Evolutionary conservation across 2,888 invertebrate species (phyloP), one percentile per base, ranked within the genome.

Genomic region (Aphodius sticticus): DNA sequence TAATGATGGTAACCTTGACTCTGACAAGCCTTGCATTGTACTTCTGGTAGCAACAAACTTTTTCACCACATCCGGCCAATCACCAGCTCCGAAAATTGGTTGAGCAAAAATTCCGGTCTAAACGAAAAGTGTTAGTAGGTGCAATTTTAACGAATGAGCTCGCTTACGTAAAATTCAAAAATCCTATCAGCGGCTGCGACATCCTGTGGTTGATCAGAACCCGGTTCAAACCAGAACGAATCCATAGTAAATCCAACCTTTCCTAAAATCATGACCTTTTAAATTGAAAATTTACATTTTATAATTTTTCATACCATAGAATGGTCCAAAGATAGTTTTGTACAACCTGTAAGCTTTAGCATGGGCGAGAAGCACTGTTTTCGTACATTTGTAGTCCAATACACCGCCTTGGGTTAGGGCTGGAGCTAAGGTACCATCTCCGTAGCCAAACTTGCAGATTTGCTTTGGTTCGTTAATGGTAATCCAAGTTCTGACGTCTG

Each of bases 61-160:
- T 77, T 92, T 91, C 93, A 94, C 93, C 0, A 92, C 84, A 53
- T 89, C 86, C 0, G 94, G 94, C 86, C 93, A 94, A 86, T 93
- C 92, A 2, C 94, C 94, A 0, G 86, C 84, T 0, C 92, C 91
- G 86, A 92, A 92, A 70, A 94, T 92, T 2, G 94, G 93, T 86
- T 94, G 90, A 0, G 92, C 91, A 84, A 92, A 93, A 93, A 93
- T 93, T 35, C 93, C 93, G 9, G 76, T 26, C 76, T 76, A 16
- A 76, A 69, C 53, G 16, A n/a, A 76, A 6, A 76, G 26, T n/a
- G 35, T 74, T 35, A 35, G 35, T 74, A 26, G 26, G 26, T 26
- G 26, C 69, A 7, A 71, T 12, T 37, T 35, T 69, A 69, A 37
- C 15, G 0, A 0, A 72, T 16, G 75, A 77, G 26, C 14, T 15